Conservation (phyloP, 2,113 vertebrate genomes). For the Malurus alboscapulatus region DNA sequence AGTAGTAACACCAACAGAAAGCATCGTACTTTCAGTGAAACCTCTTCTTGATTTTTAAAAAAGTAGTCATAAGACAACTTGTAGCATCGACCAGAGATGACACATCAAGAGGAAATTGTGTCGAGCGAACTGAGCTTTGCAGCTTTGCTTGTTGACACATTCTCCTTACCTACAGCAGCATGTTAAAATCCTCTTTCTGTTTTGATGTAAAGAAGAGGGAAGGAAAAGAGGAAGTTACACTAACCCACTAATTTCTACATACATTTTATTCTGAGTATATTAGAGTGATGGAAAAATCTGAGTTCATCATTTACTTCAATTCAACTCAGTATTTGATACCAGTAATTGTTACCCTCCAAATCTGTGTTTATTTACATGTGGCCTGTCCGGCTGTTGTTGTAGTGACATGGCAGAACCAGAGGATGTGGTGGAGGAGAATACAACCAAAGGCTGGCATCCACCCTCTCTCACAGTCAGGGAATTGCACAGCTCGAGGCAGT, state of each 20-base stretch:
- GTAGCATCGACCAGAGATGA: not conserved
- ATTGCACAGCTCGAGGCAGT: not conserved
- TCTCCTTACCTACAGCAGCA: not conserved
- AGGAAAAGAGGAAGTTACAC: not conserved
- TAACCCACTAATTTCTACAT: not conserved
- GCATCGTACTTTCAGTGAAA: not conserved
- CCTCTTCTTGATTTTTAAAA: not conserved
- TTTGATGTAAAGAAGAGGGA: not conserved
- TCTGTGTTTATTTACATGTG: not conserved
- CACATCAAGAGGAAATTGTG: not conserved
- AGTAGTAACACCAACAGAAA: not conserved
- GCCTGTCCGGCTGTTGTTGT: not conserved
- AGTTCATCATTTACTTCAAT: not conserved
- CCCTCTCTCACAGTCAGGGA: accelerated
- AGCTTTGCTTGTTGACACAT: not conserved
- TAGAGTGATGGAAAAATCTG: not conserved
- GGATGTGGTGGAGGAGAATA: not conserved
- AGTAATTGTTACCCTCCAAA: not conserved
- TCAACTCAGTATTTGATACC: not conserved
- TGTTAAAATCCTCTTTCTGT: not conserved
- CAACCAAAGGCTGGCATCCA: not conserved
- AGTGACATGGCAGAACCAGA: not conserved
- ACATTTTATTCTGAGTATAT: not conserved
- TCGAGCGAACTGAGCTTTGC: not conserved
- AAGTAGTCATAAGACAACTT: not conserved